Conservation (phyloP, 2,113 vertebrate species). For the Aramus guarauna region DNA sequence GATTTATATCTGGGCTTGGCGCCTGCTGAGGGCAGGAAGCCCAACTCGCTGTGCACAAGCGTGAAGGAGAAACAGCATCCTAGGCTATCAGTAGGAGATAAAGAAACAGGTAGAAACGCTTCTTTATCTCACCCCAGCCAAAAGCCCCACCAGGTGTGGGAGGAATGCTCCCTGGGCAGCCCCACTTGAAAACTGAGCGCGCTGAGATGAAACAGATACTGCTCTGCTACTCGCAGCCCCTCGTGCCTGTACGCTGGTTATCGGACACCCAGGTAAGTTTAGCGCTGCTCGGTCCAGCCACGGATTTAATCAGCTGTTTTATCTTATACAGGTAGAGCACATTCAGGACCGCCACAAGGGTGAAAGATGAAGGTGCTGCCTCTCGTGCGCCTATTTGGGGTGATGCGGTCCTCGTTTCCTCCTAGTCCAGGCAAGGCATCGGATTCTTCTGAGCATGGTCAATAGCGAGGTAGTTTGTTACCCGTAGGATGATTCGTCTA, state of each 20-base stretch:
- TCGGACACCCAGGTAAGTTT: background rate
- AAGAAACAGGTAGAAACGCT: background rate
- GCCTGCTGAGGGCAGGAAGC: background rate
- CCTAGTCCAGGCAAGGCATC: background rate
- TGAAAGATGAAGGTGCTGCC: background rate
- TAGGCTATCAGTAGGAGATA: background rate
- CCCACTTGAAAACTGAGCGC: background rate
- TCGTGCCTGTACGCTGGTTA: background rate
- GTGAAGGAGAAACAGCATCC: background rate
- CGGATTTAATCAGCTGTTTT: background rate
- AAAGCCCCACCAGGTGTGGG: background rate
- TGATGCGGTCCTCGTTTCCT: background rate
- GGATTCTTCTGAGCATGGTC: background rate
- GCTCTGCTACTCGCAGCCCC: background rate
- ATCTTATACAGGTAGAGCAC: background rate
- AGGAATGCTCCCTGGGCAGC: background rate
- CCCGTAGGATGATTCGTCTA: background rate
- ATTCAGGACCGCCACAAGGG: background rate
- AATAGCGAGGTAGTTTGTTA: background rate
- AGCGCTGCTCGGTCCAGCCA: background rate
- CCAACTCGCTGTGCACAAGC: background rate
- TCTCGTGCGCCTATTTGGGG: rapidly evolving
- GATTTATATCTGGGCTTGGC: background rate
- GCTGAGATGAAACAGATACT: background rate
- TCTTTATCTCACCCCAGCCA: background rate